phyloP scores from a whole-genome alignment of 2,797 vertebrate genomes.

The Phoeniculus purpureus region DNA sequence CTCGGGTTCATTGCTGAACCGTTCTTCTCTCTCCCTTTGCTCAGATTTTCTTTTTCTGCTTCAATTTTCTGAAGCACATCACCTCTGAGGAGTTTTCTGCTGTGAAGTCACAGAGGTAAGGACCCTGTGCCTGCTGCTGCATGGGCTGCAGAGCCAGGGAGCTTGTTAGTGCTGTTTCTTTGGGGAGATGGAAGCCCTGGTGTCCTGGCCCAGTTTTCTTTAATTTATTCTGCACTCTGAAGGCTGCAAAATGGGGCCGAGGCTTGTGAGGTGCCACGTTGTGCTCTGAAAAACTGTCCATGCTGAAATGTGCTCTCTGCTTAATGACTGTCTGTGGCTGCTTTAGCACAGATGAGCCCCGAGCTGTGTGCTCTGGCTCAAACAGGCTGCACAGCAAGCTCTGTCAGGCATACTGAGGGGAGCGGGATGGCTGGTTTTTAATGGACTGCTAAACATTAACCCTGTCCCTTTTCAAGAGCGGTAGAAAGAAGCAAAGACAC shows the following conservation, averaged over 20 bases:
- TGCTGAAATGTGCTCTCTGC: constrained; percentile 41
- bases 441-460: background rate
- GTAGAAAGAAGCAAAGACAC: background rate
- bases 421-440: background rate
- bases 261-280: constrained; percentile 44
- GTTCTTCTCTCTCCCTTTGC: constrained; percentile 50
- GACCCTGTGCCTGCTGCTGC: constrained; percentile 28
- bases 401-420: background rate
- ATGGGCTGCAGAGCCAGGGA: constrained; percentile 25
- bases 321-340: background rate
- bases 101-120: constrained; percentile 90
- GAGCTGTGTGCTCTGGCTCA: background rate
- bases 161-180: constrained; percentile 50
- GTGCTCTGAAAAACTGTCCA: constrained; percentile 49
- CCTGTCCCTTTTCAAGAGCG: background rate
- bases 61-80: constrained; percentile 99
- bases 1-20: constrained; percentile 16
- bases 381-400: background rate
- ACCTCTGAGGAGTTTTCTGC: constrained; percentile 97
- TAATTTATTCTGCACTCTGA: constrained; percentile 72
- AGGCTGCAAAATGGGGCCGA: constrained; percentile 69
- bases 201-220: constrained; percentile 66
- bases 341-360: background rate
- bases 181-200: constrained; percentile 58
- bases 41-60: constrained; percentile 99